A percentile compares a stretch with the other conserved stretches of the same genome.
These are phyloP conservation scores for Eospalax fontanierii DNA, from an alignment of 2,797 vertebrate species.

Conservation along the genomic window DNA sequence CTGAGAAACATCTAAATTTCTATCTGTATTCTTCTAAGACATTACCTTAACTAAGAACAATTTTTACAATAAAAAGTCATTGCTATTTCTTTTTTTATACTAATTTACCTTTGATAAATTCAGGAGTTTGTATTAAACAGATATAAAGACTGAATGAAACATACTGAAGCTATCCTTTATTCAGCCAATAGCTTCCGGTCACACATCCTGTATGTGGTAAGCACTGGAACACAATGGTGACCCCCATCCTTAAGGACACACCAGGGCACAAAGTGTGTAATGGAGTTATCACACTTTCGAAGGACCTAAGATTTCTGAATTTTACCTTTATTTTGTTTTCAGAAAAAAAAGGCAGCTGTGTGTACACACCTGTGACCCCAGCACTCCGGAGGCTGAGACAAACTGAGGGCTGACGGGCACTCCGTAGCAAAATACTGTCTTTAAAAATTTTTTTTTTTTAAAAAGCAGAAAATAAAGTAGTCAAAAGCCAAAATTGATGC, in stretches of 20 bases:
- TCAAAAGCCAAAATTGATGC: not conserved
- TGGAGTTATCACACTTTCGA: not conserved
- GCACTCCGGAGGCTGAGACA: not conserved
- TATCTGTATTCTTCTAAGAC: constrained; percentile 36
- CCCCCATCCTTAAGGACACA: not conserved
- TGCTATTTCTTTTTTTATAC: not conserved
- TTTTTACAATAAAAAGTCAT: constrained; percentile 55
- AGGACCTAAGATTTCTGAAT: constrained; percentile 43
- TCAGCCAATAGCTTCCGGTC: not conserved
- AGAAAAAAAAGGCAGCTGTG: no score
- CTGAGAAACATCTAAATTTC: constrained; percentile 47
- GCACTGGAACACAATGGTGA: not conserved
- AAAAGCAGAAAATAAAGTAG: constrained; percentile 3
- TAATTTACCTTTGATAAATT: constrained; percentile 53
- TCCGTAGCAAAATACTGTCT: not conserved
- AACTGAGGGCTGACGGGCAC: not conserved
- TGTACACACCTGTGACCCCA: not conserved
- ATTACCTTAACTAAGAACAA: not conserved
- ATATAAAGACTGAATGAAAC: constrained; percentile 4
- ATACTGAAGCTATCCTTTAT: not conserved
- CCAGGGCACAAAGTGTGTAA: not conserved
- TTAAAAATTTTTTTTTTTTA: no score
- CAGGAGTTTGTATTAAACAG: constrained; percentile 4
- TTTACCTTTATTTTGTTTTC: constrained; percentile 30
- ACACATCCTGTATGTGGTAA: not conserved